Evolutionary conservation across 2,888 invertebrate species (phyloP).

Genomic region (Gymnoscelis rufifasciata): DNA sequence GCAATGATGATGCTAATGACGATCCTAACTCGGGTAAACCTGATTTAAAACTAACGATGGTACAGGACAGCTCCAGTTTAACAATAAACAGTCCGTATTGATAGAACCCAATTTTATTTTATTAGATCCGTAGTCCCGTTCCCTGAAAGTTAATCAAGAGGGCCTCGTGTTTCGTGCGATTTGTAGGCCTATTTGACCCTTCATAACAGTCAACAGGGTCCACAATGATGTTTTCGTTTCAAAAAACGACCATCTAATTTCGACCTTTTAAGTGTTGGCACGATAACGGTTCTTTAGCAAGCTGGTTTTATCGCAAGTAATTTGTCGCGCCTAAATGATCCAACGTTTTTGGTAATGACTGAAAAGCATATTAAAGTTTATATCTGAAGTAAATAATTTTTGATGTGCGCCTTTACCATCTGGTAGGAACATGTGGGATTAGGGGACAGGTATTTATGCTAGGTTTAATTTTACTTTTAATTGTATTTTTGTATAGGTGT

Average conservation of each 20-base stretch:
- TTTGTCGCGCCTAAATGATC: slow-evolving; percentile 21
- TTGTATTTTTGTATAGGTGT: background rate
- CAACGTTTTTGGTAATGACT: slow-evolving; percentile 21
- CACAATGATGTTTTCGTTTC: slow-evolving; percentile 51
- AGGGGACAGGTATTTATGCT: no score
- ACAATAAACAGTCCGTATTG: slow-evolving; percentile 37
- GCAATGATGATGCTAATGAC: background rate
- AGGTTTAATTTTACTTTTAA: no score
- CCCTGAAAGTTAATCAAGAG: slow-evolving; percentile 64
- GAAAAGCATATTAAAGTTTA: background rate
- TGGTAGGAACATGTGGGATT: no score
- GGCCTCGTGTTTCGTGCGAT: slow-evolving; percentile 57
- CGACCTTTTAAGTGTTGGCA: slow-evolving; percentile 20
- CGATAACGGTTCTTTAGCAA: slow-evolving; percentile 11
- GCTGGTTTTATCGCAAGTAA: slow-evolving; percentile 21
- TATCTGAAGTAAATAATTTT: no score
- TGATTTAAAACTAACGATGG: slow-evolving; percentile 10
- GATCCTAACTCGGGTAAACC: background rate
- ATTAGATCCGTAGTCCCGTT: slow-evolving; percentile 49
- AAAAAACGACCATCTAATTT: slow-evolving; percentile 40
- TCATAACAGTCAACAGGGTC: slow-evolving; percentile 55
- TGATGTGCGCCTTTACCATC: no score
- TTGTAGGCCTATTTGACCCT: slow-evolving; percentile 64
- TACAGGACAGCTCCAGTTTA: slow-evolving; percentile 10
- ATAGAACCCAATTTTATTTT: slow-evolving; percentile 56